These are phyloP conservation scores for Zophobas morio DNA, from an alignment of 1,140 invertebrate species.

Conservation along the genomic window DNA sequence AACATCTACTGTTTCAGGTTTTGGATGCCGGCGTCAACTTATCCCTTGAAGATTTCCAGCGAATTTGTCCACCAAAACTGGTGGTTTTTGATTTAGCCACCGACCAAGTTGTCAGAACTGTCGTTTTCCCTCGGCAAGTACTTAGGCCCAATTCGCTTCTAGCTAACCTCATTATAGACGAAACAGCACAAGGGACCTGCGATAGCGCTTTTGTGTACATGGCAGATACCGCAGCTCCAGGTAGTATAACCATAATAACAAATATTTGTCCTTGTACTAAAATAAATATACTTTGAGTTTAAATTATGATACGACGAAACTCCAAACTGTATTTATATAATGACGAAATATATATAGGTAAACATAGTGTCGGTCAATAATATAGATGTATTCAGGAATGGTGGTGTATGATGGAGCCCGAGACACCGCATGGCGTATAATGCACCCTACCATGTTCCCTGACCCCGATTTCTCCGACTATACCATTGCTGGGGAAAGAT, in stretches of 20 bases:
- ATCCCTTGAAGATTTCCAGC: conserved; percentile 81
- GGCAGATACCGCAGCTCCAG: conserved; percentile 83
- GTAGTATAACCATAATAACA: conserved; percentile 63
- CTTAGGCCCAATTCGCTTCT: conserved; percentile 79
- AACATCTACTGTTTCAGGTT: conserved; percentile 64
- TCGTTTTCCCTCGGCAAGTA: conserved; percentile 75
- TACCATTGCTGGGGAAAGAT: conserved; percentile 74
- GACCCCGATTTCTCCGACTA: conserved; percentile 83
- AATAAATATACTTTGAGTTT: too few species aligned
- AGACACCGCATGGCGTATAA: conserved; percentile 82
- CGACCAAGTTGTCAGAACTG: conserved; percentile 73
- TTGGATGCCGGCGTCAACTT: conserved; percentile 80
- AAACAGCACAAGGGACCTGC: conserved; percentile 75
- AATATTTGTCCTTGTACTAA: too few species aligned
- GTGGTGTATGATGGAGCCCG: conserved; percentile 80
- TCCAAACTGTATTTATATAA: too few species aligned
- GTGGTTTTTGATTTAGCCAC: conserved; percentile 84
- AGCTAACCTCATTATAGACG: conserved; percentile 85
- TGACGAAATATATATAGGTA: too few species aligned
- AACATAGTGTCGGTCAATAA: too few species aligned
- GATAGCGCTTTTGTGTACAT: conserved; percentile 86
- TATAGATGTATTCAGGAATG: conserved; percentile 70
- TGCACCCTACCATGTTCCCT: conserved; percentile 85
- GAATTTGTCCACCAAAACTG: conserved; percentile 84
- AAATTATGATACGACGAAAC: too few species aligned